phyloP scores from a whole-genome alignment of 2,113 vertebrate genomes.

The Ochotona princeps region DNA sequence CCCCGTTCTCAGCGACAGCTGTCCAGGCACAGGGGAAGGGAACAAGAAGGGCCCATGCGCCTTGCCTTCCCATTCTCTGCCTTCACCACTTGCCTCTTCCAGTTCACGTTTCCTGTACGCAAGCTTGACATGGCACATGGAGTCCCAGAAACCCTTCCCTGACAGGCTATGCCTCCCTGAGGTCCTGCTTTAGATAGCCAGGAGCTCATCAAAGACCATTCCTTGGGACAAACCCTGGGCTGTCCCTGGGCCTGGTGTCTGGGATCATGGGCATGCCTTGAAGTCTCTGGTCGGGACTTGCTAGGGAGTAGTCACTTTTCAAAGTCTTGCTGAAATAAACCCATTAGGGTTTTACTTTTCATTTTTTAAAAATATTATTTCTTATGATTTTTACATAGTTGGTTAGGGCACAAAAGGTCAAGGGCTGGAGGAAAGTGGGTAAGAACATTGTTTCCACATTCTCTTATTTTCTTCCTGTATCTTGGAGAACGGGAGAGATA shows the following conservation, averaged over 20 bases:
- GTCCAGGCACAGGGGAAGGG: fast-evolving
- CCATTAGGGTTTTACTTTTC: neutral
- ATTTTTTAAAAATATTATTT: neutral
- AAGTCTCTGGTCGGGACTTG: neutral
- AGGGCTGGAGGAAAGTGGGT: no score
- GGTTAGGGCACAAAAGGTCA: no score
- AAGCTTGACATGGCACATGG: neutral
- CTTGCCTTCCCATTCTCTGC: neutral
- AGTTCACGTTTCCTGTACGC: fast-evolving
- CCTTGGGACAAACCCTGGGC: neutral
- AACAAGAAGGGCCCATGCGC: no score
- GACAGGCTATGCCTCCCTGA: neutral
- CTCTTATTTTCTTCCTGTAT: no score
- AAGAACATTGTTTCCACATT: no score
- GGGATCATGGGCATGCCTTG: neutral
- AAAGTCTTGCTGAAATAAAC: neutral
- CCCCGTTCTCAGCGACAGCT: fast-evolving
- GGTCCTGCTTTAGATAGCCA: neutral
- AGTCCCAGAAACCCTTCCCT: neutral
- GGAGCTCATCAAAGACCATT: neutral
- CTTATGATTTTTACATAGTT: no score
- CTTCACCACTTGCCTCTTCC: fast-evolving
- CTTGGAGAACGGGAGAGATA: no score
- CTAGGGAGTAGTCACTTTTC: neutral
- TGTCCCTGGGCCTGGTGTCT: neutral